Evolutionary conservation across 1,140 invertebrate species (phyloP), one percentile per base, ranked within the genome.

Genomic region (Papilio helenus): DNA sequence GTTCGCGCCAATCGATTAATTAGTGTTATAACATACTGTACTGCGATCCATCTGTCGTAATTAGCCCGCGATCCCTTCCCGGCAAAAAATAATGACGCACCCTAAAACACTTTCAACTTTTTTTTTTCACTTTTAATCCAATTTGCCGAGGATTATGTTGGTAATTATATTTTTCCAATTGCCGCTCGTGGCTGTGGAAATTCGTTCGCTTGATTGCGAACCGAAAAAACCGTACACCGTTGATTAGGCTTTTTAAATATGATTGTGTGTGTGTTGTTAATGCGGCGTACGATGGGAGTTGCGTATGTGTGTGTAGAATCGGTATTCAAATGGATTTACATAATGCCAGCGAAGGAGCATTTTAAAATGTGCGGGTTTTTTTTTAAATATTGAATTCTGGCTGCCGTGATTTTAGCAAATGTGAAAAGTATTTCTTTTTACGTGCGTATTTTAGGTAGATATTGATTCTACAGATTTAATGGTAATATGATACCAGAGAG

Each of bases 81-180:
- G 86, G 89, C 88, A 90, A 92, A 94, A 93, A 93, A 93, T 93
- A 94, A 93, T 94, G 92, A 93, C 93, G 92, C 86, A 87, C 91
- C 92, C 91, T 92, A 94, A 94, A 94, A 94, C 89, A 93, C 90
- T 94, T 93, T 94, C 90, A 88, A 90, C 89, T 89, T 90, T 93
- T 95, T 92, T 92, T 94, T 94, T 93, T 90, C 91, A 93, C 93
- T 94, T 94, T 95, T 95, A 95, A 95, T 95, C 94, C 94, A 95
- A 95, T 95, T 95, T 95, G 92, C 89, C 87, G 93, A 89, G 94
- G 94, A 95, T 95, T 95, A 95, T 95, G 93, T 92, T 89, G 88
- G 94, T 95, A 94, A 95, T 95, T 95, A 95, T 94, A 94, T 94
- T 93, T 94, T 94, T 94, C 93, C 92, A 85, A 93, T 94, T 93